Evolutionary conservation across 1,140 invertebrate genomes (phyloP).

Genomic region (Steinernema khuongi): DNA sequence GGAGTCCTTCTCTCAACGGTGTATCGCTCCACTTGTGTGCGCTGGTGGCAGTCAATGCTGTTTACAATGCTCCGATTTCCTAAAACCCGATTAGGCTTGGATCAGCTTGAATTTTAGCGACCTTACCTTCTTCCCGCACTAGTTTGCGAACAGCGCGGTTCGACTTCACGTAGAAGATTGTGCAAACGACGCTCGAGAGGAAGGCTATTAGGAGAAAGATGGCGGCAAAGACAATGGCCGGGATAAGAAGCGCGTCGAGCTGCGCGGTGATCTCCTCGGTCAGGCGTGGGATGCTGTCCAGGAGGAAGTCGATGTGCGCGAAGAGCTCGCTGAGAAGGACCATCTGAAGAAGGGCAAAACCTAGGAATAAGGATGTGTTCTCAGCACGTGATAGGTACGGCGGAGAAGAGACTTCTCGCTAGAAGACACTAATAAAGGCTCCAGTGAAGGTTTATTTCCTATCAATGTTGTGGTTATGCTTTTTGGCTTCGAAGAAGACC

Average conservation of each 20-base stretch:
- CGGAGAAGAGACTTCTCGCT: background rate
- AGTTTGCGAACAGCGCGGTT: background rate
- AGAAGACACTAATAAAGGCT: background rate
- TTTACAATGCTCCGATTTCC: background rate
- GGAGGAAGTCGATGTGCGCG: background rate
- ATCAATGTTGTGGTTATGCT: background rate
- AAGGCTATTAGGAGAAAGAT: background rate
- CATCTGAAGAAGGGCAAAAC: background rate
- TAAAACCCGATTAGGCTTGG: background rate
- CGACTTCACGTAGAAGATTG: background rate
- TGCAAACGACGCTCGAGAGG: background rate
- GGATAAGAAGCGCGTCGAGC: background rate
- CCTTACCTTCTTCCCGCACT: background rate
- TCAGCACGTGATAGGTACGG: background rate
- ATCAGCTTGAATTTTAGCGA: background rate
- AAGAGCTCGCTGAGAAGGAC: background rate
- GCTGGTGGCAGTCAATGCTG: too few species aligned
- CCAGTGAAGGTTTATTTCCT: background rate
- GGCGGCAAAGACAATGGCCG: background rate
- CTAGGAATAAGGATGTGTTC: too few species aligned
- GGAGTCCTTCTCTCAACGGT: background rate
- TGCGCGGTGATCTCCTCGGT: background rate
- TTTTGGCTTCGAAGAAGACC: background rate
- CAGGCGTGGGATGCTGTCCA: background rate
- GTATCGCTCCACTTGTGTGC: background rate